Percentiles rank a stretch among this genome's conserved stretches.
Conservation (phyloP, 2,888 invertebrate genomes). For the Gastrophysa polygoni region DNA sequence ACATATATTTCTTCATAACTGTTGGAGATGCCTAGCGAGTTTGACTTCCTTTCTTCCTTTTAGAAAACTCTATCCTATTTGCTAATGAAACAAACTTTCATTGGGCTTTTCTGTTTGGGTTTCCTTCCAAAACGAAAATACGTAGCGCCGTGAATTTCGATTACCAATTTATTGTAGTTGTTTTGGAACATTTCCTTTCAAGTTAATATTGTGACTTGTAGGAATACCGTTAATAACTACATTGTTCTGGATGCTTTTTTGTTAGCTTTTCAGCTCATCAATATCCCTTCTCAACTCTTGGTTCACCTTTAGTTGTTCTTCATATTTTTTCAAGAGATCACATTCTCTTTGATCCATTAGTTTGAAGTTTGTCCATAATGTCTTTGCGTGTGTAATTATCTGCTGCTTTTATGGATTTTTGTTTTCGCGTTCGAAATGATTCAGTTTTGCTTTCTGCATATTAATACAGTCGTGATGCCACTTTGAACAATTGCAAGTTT, state of each 20-base stretch:
- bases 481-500: not conserved
- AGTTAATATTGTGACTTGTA: not conserved
- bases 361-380: not conserved
- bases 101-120: no score
- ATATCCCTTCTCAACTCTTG: not conserved
- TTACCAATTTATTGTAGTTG: not conserved
- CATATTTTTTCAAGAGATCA: not conserved
- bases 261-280: not conserved
- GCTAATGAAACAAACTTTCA: no score
- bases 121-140: no score
- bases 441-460: not conserved
- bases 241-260: not conserved
- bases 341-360: not conserved
- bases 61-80: not conserved
- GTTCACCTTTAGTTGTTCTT: not conserved
- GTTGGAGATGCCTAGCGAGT: slow-evolving; percentile 4
- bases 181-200: slow-evolving; percentile 6
- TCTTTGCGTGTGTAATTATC: not conserved
- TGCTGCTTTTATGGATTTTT: not conserved
- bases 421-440: not conserved
- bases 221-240: not conserved
- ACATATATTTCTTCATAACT: slow-evolving; percentile 7
- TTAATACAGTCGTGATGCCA: not conserved
- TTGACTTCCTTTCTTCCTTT: slow-evolving; percentile 1
- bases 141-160: slow-evolving; percentile 1